Evolutionary conservation across 2,113 vertebrate species (phyloP).

Genomic region (Typhlomys cinereus): DNA sequence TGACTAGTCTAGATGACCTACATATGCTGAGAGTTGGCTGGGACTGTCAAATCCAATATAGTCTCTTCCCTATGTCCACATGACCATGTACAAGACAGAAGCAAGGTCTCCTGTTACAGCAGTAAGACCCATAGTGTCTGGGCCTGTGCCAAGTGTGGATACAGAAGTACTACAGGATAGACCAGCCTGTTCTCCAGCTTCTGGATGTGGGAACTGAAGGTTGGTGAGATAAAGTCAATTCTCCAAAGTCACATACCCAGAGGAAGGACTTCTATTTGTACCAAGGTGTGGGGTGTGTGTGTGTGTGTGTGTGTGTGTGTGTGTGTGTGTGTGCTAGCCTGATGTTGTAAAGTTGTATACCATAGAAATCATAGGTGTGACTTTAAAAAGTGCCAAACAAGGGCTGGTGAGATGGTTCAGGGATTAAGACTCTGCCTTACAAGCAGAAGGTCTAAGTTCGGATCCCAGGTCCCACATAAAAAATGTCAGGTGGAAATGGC

Average conservation of each 20-base stretch:
- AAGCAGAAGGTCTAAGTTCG: no score
- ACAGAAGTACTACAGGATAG: neutral
- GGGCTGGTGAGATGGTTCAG: no score
- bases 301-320: no score
- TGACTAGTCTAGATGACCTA: neutral
- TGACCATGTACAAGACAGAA: neutral
- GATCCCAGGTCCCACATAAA: no score
- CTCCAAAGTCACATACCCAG: neutral
- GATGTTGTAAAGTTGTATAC: neutral
- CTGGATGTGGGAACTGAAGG: neutral
- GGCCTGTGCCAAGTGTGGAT: neutral
- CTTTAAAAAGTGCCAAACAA: constrained; percentile 1
- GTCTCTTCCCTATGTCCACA: neutral
- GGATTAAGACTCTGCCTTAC: no score
- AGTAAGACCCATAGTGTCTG: neutral
- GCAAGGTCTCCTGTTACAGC: neutral
- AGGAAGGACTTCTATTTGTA: neutral
- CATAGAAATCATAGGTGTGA: neutral
- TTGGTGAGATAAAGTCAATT: neutral
- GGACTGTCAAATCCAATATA: neutral
- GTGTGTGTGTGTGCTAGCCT: no score
- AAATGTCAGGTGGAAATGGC: no score
- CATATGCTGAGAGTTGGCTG: neutral
- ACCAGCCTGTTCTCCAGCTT: neutral
- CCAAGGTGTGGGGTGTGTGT: neutral